Evolutionary conservation across 2,797 vertebrate genomes (phyloP).

Genomic region (Megalops cyprinoides): DNA sequence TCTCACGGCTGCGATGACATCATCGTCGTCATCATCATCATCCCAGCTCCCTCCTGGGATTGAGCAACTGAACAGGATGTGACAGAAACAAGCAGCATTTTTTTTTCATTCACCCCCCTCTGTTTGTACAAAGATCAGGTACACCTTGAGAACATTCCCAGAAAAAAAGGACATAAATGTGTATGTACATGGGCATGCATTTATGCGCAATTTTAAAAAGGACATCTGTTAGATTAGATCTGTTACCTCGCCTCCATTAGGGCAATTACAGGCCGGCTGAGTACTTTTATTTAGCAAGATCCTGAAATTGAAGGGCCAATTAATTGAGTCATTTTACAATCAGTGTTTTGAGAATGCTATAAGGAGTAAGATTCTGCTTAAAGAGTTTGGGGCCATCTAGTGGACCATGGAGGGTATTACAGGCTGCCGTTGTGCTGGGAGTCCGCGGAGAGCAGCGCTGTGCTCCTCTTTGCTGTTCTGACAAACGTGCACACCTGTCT

Average conservation of each 20-base stretch:
- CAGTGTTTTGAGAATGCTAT: neutral
- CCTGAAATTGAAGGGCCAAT: too few relatives aligned
- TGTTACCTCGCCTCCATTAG: neutral
- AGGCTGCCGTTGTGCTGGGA: constrained; percentile 32
- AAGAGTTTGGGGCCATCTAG: constrained; percentile 69
- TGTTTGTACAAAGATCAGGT: neutral
- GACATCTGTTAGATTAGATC: neutral
- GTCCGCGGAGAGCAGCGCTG: neutral
- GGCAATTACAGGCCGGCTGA: neutral
- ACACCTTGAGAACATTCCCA: neutral
- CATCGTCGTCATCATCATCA: neutral
- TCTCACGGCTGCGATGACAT: constrained; percentile 18
- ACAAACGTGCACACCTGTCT: neutral
- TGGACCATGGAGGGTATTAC: constrained; percentile 61
- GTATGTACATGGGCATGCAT: neutral
- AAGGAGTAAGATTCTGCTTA: neutral
- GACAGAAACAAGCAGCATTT: neutral
- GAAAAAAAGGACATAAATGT: neutral
- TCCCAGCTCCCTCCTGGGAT: neutral
- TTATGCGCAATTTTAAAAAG: neutral
- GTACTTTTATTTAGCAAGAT: too few relatives aligned
- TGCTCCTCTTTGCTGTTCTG: neutral
- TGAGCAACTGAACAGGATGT: constrained; percentile 7
- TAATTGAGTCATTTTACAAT: neutral
- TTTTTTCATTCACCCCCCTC: neutral